These are phyloP conservation scores for Opisthocomus hoazin DNA, from an alignment of 2,113 vertebrate genomes.

Conservation along the genomic window DNA sequence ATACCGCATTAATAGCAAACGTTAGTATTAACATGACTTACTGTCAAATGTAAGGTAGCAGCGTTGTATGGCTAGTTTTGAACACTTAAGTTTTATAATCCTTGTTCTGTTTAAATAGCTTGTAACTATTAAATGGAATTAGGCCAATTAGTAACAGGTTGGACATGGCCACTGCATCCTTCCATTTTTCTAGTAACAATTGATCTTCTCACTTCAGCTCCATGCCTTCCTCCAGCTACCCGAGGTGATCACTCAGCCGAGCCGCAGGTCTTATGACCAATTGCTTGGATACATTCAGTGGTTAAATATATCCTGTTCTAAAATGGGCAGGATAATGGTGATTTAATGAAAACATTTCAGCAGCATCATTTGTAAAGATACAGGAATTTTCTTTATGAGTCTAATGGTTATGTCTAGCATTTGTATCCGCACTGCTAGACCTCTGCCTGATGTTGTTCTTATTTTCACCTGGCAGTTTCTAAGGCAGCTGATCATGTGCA, in stretches of 20 bases:
- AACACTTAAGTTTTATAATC: background rate
- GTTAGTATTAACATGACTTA: background rate
- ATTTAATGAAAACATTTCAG: constrained; percentile 27
- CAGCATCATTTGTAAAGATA: background rate
- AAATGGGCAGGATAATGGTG: background rate
- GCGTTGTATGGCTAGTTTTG: background rate
- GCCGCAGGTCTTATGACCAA: background rate
- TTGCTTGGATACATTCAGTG: constrained; percentile 1
- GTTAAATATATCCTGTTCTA: constrained; percentile 53
- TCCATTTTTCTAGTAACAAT: background rate
- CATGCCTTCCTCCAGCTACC: background rate
- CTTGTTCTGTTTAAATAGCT: background rate
- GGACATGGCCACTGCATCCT: background rate
- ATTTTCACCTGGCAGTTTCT: background rate
- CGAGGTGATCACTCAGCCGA: background rate
- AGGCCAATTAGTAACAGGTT: background rate
- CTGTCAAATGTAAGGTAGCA: background rate
- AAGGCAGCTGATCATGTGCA: background rate
- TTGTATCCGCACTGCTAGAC: background rate
- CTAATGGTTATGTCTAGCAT: background rate
- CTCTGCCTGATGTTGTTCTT: background rate
- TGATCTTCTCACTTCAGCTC: background rate
- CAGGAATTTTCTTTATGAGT: background rate
- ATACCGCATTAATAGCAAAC: background rate
- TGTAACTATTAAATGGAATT: background rate